Evolutionary conservation across 1,140 invertebrate species (phyloP).

Genomic region (Drosophila sucinea): DNA sequence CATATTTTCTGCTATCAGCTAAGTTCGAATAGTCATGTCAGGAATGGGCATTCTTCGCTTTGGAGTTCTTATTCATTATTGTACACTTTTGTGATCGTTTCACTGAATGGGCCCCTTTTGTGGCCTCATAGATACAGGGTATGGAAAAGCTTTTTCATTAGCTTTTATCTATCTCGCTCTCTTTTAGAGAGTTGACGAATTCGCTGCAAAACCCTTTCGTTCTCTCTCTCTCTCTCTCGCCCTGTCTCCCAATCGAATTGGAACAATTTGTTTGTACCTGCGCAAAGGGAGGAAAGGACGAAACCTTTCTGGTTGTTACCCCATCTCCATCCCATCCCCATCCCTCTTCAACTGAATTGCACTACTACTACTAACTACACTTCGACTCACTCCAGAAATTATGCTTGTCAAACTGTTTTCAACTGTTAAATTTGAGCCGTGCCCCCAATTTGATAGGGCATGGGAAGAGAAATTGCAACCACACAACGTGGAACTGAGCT

Average conservation of each 20-base stretch:
- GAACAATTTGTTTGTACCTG: conserved; percentile 75
- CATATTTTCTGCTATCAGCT: no score
- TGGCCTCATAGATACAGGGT: background rate
- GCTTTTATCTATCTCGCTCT: conserved; percentile 1
- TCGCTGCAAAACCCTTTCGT: background rate
- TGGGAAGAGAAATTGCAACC: conserved; percentile 22
- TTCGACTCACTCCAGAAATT: conserved; percentile 31
- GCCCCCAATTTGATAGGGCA: conserved; percentile 30
- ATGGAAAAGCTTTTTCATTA: background rate
- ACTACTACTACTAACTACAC: conserved; percentile 2
- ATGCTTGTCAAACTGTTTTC: conserved; percentile 50
- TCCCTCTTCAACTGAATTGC: conserved; percentile 30
- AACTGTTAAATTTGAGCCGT: conserved; percentile 50
- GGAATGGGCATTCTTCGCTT: no score
- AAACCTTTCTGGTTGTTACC: conserved; percentile 13
- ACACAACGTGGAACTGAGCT: conserved; percentile 40
- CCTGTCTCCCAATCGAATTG: conserved; percentile 20
- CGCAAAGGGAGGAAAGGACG: conserved; percentile 46
- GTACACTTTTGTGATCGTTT: no score
- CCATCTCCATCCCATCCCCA: background rate
- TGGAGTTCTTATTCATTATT: no score
- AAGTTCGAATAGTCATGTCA: no score
- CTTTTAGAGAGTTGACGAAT: background rate
- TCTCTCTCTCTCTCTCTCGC: background rate
- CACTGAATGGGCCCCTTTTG: no score